Conservation (phyloP, 2,113 vertebrate genomes). For the Felis chaus region DNA sequence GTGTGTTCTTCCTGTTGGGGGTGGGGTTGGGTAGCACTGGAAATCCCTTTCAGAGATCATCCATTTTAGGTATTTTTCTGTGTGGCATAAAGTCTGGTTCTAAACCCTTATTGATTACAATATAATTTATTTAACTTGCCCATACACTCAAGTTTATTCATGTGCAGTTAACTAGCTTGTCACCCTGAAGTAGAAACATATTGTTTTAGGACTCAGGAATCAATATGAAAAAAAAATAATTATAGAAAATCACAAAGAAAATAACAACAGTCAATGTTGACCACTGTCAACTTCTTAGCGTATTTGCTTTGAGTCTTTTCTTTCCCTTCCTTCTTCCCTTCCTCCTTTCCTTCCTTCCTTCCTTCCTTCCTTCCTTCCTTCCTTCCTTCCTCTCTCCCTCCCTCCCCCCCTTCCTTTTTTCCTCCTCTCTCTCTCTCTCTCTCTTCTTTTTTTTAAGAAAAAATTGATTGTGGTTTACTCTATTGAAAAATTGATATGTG, state of each 20-base stretch:
- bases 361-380: fast-evolving
- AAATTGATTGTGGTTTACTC: not conserved
- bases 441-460: not conserved
- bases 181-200: not conserved
- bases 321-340: fast-evolving
- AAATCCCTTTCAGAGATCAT: not conserved
- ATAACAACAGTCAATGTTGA: not conserved
- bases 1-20: not conserved
- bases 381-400: not conserved
- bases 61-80: not conserved
- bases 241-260: not conserved
- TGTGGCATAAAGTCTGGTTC: not conserved
- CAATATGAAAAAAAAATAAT: not conserved
- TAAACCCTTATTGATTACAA: not conserved
- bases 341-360: fast-evolving
- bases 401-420: no score
- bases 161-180: not conserved
- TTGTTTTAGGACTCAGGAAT: not conserved
- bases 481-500: not conserved
- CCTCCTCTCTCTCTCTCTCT: not conserved
- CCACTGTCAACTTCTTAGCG: not conserved
- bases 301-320: not conserved
- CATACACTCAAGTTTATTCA: not conserved
- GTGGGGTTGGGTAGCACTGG: no score
- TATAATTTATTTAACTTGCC: not conserved